A percentile compares a stretch with the other conserved stretches of the same genome.
phyloP scores from a whole-genome alignment of 1,140 invertebrate species.

The Bombus superbus region DNA sequence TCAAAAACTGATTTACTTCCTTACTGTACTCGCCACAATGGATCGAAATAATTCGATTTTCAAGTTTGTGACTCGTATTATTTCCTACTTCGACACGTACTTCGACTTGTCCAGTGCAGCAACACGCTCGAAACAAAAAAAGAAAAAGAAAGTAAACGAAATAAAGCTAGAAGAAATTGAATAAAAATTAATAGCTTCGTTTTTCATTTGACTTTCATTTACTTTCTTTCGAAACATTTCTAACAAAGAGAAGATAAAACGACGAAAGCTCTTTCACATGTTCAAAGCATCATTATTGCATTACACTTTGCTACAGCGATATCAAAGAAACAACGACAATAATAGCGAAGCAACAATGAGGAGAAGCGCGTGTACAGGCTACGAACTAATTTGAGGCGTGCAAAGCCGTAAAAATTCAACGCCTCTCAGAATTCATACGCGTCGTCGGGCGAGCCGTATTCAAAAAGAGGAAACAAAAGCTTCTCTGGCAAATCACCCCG shows the following conservation, averaged over 20 bases:
- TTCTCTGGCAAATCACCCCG: slow-evolving; percentile 27
- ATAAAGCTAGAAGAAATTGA: background rate
- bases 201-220: background rate
- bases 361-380: background rate
- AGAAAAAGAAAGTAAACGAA: background rate
- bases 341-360: slow-evolving; percentile 11
- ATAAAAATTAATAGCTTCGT: background rate
- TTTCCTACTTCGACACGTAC: background rate
- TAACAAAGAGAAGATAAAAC: background rate
- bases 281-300: background rate
- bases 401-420: slow-evolving; percentile 75
- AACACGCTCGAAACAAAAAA: background rate
- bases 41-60: background rate
- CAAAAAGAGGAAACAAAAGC: slow-evolving; percentile 72
- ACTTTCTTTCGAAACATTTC: background rate
- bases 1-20: background rate
- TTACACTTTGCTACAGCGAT: background rate
- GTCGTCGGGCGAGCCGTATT: slow-evolving; percentile 65
- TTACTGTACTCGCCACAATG: background rate
- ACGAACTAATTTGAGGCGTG: slow-evolving; percentile 71
- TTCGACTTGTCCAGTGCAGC: background rate
- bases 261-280: background rate
- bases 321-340: slow-evolving; percentile 10
- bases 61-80: background rate
- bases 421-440: slow-evolving; percentile 72